These are phyloP conservation scores for Drosophila mauritiana DNA, from an alignment of 1,140 invertebrate genomes.

Conservation along the genomic window DNA sequence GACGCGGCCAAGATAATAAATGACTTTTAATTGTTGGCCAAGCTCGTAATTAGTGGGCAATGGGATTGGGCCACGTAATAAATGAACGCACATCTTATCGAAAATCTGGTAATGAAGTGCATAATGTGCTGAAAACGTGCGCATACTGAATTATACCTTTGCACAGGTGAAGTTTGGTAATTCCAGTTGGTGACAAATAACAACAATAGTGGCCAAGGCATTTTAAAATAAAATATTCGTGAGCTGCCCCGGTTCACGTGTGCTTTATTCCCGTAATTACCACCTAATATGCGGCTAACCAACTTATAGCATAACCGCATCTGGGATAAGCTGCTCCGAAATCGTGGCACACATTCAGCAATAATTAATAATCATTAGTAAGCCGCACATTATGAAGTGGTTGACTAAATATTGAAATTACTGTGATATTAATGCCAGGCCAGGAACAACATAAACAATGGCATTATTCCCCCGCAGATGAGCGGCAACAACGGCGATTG, in stretches of 20 bases:
- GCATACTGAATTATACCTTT: slow-evolving; percentile 12
- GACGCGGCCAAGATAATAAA: slow-evolving; percentile 70
- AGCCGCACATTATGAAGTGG: slow-evolving; percentile 81
- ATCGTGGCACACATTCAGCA: slow-evolving; percentile 62
- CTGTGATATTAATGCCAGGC: slow-evolving; percentile 70
- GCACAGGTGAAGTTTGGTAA: not conserved
- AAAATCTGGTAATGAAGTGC: slow-evolving; percentile 65
- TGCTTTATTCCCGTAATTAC: slow-evolving; percentile 4
- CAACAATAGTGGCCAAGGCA: not conserved
- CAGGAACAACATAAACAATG: slow-evolving; percentile 79
- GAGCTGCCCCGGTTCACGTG: slow-evolving; percentile 47
- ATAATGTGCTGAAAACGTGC: slow-evolving; percentile 52
- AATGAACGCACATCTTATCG: slow-evolving; percentile 58
- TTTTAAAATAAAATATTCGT: slow-evolving; percentile 5
- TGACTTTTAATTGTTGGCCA: slow-evolving; percentile 70
- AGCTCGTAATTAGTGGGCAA: slow-evolving; percentile 56
- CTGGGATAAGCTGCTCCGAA: slow-evolving; percentile 16
- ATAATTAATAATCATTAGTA: slow-evolving; percentile 83
- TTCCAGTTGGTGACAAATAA: slow-evolving; percentile 2
- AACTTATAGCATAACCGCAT: slow-evolving; percentile 18
- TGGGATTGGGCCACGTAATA: slow-evolving; percentile 20
- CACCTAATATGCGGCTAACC: slow-evolving; percentile 71
- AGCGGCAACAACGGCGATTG: slow-evolving; percentile 42
- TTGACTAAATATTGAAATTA: slow-evolving; percentile 82
- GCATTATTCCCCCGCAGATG: slow-evolving; percentile 59